These are phyloP conservation scores for Cyanistes caeruleus DNA, from an alignment of 2,113 vertebrate species.

Conservation along the genomic window DNA sequence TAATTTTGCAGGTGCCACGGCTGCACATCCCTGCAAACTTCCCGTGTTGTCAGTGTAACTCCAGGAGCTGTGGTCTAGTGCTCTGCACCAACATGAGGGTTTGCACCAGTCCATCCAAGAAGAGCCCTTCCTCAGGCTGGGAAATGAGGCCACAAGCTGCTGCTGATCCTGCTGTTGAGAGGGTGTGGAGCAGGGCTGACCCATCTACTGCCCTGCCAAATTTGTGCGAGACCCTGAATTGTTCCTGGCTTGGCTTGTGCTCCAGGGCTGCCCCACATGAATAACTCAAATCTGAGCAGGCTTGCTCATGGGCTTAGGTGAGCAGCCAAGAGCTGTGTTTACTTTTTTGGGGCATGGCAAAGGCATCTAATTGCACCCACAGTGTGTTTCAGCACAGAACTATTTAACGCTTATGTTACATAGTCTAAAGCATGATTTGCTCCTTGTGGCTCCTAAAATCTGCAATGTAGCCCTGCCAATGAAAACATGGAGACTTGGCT, in stretches of 20 bases:
- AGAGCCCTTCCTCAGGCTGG: background rate
- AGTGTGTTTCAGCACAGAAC: conserved; percentile 21
- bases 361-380: conserved; percentile 13
- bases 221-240: background rate
- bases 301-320: background rate
- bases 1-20: background rate
- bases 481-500: conserved; percentile 41
- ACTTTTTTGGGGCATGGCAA: background rate
- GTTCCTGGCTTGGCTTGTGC: background rate
- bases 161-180: background rate
- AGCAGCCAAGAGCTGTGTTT: background rate
- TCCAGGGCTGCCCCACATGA: background rate
- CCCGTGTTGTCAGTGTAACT: rapidly evolving
- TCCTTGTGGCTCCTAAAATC: conserved; percentile 48
- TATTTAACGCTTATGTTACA: conserved; percentile 37
- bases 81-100: background rate
- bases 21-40: background rate
- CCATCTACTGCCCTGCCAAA: background rate
- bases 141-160: background rate
- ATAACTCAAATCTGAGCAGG: background rate
- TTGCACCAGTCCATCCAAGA: background rate
- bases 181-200: background rate
- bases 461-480: conserved; percentile 35
- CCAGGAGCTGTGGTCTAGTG: background rate
- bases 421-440: conserved; percentile 12